Percentiles rank a stretch among this genome's conserved stretches.
Conservation (phyloP, 2,797 vertebrate species). For the Diceros bicornis region DNA sequence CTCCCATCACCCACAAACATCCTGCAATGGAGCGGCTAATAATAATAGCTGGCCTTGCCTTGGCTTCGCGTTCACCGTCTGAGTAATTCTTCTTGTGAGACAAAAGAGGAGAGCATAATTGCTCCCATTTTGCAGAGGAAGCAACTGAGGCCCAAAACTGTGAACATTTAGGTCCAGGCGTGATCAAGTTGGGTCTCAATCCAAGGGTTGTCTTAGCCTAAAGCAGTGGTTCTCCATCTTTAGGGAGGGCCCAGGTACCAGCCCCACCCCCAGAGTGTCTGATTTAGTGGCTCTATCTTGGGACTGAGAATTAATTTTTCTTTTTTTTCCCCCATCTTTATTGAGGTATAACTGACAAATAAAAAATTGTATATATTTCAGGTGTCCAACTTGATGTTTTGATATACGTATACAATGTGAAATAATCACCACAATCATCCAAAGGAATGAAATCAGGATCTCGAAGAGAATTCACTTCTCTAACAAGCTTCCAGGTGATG, state of each 20-base stretch:
- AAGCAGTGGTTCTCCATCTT: background rate
- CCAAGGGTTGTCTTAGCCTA: background rate
- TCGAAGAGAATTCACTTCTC: conserved; percentile 12
- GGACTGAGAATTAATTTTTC: background rate
- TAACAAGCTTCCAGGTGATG: background rate
- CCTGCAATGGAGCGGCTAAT: background rate
- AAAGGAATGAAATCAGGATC: background rate
- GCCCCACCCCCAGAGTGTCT: background rate
- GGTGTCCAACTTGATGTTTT: background rate
- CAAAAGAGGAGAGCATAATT: background rate
- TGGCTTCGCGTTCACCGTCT: background rate
- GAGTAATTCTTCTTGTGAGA: background rate
- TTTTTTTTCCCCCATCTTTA: background rate
- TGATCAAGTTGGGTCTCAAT: background rate
- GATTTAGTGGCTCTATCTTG: background rate
- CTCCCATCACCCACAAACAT: background rate
- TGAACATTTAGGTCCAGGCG: background rate
- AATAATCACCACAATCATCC: background rate
- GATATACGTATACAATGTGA: background rate
- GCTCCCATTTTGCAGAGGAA: conserved; percentile 27
- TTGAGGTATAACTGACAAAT: background rate
- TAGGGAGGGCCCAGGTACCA: background rate
- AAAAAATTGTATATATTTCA: background rate
- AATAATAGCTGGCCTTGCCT: background rate
- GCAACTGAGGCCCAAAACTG: background rate